These are phyloP conservation scores for Platyura marginata DNA, from an alignment of 1,140 invertebrate genomes.

Conservation along the genomic window DNA sequence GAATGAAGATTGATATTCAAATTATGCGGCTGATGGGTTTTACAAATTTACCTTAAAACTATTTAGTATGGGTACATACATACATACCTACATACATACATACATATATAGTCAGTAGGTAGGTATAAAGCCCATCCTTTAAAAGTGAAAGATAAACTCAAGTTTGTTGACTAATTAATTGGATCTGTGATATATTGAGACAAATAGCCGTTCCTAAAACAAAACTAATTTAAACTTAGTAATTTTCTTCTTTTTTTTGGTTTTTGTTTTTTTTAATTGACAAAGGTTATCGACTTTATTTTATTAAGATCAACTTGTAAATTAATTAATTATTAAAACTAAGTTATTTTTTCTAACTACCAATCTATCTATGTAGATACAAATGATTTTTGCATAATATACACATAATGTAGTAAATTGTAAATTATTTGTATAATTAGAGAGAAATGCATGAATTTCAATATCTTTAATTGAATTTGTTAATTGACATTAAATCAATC, in stretches of 20 bases:
- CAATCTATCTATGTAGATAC: too few species aligned
- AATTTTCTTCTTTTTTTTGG: background rate
- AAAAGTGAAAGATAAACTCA: background rate
- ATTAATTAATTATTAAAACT: too few species aligned
- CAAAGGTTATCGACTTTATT: too few species aligned
- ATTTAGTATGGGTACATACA: background rate
- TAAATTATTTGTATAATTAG: background rate
- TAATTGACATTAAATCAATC: background rate
- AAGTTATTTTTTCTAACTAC: too few species aligned
- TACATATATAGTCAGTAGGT: background rate
- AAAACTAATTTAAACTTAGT: too few species aligned
- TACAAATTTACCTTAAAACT: background rate
- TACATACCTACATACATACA: background rate
- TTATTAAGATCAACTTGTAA: too few species aligned
- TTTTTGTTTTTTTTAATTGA: too few species aligned
- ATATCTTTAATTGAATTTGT: background rate
- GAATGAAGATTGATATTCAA: background rate
- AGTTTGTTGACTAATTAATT: background rate
- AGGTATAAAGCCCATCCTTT: background rate
- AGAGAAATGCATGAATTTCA: background rate
- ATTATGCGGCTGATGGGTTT: background rate
- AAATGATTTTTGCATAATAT: too few species aligned
- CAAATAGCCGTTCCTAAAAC: too few species aligned
- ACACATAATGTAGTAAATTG: background rate
- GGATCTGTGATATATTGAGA: background rate